Conservation (phyloP, 2,888 invertebrate genomes). For the Helicoverpa assulta region DNA sequence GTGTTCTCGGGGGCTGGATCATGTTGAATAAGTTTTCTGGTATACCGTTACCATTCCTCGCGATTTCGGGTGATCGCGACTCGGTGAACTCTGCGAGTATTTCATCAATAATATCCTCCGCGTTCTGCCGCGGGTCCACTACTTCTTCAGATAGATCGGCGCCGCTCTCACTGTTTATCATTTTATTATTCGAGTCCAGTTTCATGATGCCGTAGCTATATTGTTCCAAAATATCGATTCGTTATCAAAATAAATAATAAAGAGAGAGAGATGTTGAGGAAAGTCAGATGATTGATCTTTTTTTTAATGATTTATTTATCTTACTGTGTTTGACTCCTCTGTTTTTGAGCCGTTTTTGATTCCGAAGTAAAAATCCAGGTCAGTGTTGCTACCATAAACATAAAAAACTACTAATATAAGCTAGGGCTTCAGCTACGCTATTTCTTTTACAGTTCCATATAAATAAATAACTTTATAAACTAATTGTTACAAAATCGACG, state of each 20-base stretch:
- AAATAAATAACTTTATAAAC: slow-evolving; percentile 44
- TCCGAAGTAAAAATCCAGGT: not conserved
- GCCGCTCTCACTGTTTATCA: slow-evolving; percentile 84
- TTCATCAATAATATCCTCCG: slow-evolving; percentile 87
- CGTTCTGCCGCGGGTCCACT: slow-evolving; percentile 85
- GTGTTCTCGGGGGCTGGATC: slow-evolving; percentile 85
- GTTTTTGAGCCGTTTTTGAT: slow-evolving; percentile 12
- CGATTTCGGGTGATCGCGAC: slow-evolving; percentile 78
- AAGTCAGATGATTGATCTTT: slow-evolving; percentile 83
- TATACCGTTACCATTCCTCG: slow-evolving; percentile 80
- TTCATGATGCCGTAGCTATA: slow-evolving; percentile 78
- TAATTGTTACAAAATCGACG: slow-evolving; percentile 77
- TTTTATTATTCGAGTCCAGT: slow-evolving; percentile 88
- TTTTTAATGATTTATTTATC: slow-evolving; percentile 17
- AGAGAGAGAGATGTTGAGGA: slow-evolving; percentile 59
- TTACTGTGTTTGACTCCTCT: slow-evolving; percentile 3
- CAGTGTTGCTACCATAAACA: slow-evolving; percentile 68
- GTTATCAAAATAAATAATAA: slow-evolving; percentile 83
- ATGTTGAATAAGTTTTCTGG: slow-evolving; percentile 83
- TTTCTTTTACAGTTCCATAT: not conserved
- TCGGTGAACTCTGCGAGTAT: slow-evolving; percentile 87
- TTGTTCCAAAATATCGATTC: slow-evolving; percentile 73
- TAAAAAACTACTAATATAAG: slow-evolving; percentile 34
- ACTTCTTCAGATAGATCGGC: slow-evolving; percentile 84
- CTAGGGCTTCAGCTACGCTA: slow-evolving; percentile 6